phyloP scores from a whole-genome alignment of 2,113 vertebrate species.

The Scopus umbretta region DNA sequence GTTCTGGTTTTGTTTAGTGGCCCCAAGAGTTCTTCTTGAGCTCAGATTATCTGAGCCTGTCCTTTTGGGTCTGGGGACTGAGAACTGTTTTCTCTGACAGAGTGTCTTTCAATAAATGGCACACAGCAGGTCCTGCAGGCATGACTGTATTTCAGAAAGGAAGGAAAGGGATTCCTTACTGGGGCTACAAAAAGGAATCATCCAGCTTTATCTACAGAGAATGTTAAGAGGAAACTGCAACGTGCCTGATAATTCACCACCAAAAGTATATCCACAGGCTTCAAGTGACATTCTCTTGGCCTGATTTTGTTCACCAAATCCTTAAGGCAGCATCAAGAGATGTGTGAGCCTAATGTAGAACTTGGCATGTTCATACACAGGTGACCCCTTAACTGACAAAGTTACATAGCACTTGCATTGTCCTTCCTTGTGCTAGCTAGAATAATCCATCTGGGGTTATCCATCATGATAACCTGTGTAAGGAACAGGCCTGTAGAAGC shows the following conservation, averaged over 20 bases:
- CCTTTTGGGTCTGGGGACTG: not conserved
- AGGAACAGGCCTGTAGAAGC: not conserved
- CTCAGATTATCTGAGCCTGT: not conserved
- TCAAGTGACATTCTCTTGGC: not conserved
- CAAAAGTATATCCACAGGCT: not conserved
- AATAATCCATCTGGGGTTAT: not conserved
- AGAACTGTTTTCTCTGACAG: not conserved
- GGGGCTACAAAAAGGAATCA: not conserved
- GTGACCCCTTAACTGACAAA: not conserved
- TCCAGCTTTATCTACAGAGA: not conserved
- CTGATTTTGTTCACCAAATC: not conserved
- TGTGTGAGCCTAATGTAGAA: not conserved
- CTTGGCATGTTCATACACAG: not conserved
- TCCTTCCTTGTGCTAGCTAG: not conserved
- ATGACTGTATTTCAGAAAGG: not conserved
- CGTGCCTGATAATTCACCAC: not conserved
- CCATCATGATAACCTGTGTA: not conserved
- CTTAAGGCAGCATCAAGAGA: not conserved
- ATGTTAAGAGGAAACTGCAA: not conserved
- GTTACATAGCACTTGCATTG: not conserved
- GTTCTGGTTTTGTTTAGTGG: not conserved
- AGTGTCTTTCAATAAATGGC: not conserved
- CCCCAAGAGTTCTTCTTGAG: not conserved
- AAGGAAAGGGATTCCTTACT: not conserved
- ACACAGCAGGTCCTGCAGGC: not conserved